These are phyloP conservation scores for Tricholauxania praeusta DNA, from an alignment of 2,888 invertebrate species.

Conservation along the genomic window DNA sequence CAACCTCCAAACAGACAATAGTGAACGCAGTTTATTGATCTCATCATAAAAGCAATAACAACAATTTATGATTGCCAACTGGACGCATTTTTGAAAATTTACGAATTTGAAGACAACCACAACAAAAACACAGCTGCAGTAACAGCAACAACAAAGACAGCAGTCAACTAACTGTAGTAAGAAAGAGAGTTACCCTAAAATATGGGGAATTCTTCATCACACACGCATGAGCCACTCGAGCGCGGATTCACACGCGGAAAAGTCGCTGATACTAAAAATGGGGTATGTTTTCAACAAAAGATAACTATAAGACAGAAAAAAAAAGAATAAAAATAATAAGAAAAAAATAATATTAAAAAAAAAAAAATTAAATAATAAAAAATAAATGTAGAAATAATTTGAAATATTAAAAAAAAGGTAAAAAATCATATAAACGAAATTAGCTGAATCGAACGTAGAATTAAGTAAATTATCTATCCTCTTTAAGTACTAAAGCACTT, in stretches of 20 bases:
- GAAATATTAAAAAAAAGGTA: too few relatives aligned
- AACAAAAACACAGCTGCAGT: conserved; percentile 35
- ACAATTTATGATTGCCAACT: conserved; percentile 1
- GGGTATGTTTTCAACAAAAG: conserved; percentile 64
- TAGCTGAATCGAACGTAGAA: too few relatives aligned
- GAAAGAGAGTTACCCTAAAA: neutral
- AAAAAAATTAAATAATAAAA: too few relatives aligned
- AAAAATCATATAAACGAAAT: too few relatives aligned
- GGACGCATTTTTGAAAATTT: conserved; percentile 1
- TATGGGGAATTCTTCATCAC: conserved; percentile 88
- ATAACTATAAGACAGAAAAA: too few relatives aligned
- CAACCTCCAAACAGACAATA: too few relatives aligned
- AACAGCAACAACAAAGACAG: conserved; percentile 33
- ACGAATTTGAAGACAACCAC: neutral
- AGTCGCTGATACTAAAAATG: conserved; percentile 68
- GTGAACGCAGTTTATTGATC: neutral
- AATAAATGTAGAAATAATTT: too few relatives aligned
- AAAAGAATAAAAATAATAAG: neutral
- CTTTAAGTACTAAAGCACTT: conserved; percentile 53
- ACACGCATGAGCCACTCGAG: conserved; percentile 85
- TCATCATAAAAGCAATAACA: neutral
- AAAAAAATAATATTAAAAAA: neutral
- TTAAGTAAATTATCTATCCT: too few relatives aligned
- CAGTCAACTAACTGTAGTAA: neutral
- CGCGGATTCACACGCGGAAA: conserved; percentile 71